A percentile compares a stretch with the other conserved stretches of the same genome.
Evolutionary conservation across 2,888 invertebrate genomes (phyloP).

Genomic region (Cremastobaeus sp.): DNA sequence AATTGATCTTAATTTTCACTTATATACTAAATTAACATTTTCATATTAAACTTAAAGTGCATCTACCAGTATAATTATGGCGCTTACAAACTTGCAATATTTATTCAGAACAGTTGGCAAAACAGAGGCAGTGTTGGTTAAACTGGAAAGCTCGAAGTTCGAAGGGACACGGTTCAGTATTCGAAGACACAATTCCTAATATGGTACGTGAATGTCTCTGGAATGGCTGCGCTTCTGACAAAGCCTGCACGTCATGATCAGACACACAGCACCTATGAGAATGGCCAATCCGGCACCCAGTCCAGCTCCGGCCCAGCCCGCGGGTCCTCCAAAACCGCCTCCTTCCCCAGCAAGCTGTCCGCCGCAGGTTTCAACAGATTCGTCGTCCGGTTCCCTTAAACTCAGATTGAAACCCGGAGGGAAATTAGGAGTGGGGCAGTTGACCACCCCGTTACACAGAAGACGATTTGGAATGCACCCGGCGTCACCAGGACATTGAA

Average conservation of each 20-base stretch:
- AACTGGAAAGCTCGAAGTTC: slow-evolving; percentile 50
- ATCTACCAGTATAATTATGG: neutral
- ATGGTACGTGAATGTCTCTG: slow-evolving; percentile 82
- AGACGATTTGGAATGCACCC: slow-evolving; percentile 91
- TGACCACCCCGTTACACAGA: slow-evolving; percentile 92
- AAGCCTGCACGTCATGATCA: slow-evolving; percentile 82
- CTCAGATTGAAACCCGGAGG: slow-evolving; percentile 57
- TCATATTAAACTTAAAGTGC: slow-evolving; percentile 19
- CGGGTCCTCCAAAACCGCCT: slow-evolving; percentile 78
- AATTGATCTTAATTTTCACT: too few relatives aligned
- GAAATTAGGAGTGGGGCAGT: slow-evolving; percentile 85
- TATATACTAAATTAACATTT: slow-evolving; percentile 8
- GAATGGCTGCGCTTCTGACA: slow-evolving; percentile 82
- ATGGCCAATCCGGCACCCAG: slow-evolving; percentile 82
- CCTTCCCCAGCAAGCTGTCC: slow-evolving; percentile 79
- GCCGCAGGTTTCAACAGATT: slow-evolving; percentile 86
- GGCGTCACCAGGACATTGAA: slow-evolving; percentile 91
- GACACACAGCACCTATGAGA: slow-evolving; percentile 80
- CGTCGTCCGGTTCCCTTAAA: slow-evolving; percentile 83
- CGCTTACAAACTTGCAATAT: neutral
- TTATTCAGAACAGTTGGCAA: too few relatives aligned
- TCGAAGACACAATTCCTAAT: slow-evolving; percentile 76
- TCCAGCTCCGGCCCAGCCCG: slow-evolving; percentile 82
- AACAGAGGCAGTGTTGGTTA: slow-evolving; percentile 1
- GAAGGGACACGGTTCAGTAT: slow-evolving; percentile 27